These are phyloP conservation scores for Epirrhoe tristata DNA, from an alignment of 2,888 invertebrate genomes.

Conservation along the genomic window DNA sequence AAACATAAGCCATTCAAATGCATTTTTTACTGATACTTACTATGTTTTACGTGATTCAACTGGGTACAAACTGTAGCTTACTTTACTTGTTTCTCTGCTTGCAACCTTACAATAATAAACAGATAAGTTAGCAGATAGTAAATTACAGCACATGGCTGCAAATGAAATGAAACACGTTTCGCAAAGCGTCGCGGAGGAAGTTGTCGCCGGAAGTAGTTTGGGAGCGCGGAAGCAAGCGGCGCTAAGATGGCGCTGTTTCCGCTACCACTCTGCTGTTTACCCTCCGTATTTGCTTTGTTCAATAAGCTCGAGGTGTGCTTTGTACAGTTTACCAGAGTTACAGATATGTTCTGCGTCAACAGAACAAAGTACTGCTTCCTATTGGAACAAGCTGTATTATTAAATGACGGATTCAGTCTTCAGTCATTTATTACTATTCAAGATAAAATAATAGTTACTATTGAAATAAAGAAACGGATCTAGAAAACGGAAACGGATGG, in stretches of 20 bases:
- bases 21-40: too few species aligned
- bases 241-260: conserved; percentile 58
- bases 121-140: conserved; percentile 28
- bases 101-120: conserved; percentile 8
- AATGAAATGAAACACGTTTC: conserved; percentile 48
- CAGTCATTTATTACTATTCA: too few species aligned
- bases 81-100: neutral
- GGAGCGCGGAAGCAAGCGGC: conserved; percentile 55
- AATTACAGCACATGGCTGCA: conserved; percentile 37
- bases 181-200: conserved; percentile 52
- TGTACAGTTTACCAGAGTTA: conserved; percentile 8
- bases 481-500: neutral
- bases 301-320: conserved; percentile 24
- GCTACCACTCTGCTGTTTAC: conserved; percentile 55
- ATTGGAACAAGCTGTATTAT: too few species aligned
- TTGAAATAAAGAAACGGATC: too few species aligned
- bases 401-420: too few species aligned
- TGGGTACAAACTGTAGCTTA: neutral
- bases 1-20: too few species aligned
- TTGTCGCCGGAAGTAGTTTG: conserved; percentile 64
- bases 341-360: neutral
- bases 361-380: too few species aligned
- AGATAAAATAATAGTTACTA: too few species aligned
- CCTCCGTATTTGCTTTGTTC: conserved; percentile 37
- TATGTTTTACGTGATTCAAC: too few species aligned